Evolutionary conservation across 2,888 invertebrate species (phyloP).

Genomic region (Hydriomena furcata): DNA sequence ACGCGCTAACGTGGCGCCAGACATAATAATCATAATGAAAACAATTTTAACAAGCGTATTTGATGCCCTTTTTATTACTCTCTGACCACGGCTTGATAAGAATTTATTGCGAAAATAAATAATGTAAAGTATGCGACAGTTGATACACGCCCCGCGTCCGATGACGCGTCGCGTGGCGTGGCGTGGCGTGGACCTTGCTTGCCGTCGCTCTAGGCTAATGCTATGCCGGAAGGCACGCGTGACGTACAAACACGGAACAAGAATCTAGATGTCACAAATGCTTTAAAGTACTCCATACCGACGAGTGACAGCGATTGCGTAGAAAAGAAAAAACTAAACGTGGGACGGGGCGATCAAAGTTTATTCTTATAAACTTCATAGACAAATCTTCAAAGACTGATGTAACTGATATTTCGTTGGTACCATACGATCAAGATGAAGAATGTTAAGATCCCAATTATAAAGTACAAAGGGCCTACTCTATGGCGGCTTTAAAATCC

Average conservation of each 20-base stretch:
- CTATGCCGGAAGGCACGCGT: slow-evolving; percentile 51
- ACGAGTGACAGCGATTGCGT: slow-evolving; percentile 33
- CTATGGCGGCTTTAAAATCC: slow-evolving; percentile 44
- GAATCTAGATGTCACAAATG: slow-evolving; percentile 52
- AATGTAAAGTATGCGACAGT: slow-evolving; percentile 23
- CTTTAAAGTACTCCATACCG: slow-evolving; percentile 37
- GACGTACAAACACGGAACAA: slow-evolving; percentile 51
- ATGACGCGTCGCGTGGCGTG: slow-evolving; percentile 20
- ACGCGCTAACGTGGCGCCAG: slow-evolving; percentile 35
- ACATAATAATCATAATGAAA: slow-evolving; percentile 36
- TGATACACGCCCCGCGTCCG: slow-evolving; percentile 18
- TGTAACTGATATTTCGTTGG: too few species aligned
- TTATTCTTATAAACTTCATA: too few species aligned
- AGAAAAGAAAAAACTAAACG: slow-evolving; percentile 13
- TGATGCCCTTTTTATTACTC: slow-evolving; percentile 36
- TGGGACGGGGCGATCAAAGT: too few species aligned
- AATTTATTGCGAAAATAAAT: slow-evolving; percentile 34
- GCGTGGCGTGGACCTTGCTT: slow-evolving; percentile 43
- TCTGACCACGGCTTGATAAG: slow-evolving; percentile 33
- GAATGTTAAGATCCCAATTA: slow-evolving; percentile 14
- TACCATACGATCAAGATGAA: neutral
- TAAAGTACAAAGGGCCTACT: slow-evolving; percentile 42
- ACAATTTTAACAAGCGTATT: slow-evolving; percentile 33
- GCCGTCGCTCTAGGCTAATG: slow-evolving; percentile 36
- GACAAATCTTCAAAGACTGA: neutral